phyloP scores from a whole-genome alignment of 2,113 vertebrate genomes.

The Mionectes macconnelli region DNA sequence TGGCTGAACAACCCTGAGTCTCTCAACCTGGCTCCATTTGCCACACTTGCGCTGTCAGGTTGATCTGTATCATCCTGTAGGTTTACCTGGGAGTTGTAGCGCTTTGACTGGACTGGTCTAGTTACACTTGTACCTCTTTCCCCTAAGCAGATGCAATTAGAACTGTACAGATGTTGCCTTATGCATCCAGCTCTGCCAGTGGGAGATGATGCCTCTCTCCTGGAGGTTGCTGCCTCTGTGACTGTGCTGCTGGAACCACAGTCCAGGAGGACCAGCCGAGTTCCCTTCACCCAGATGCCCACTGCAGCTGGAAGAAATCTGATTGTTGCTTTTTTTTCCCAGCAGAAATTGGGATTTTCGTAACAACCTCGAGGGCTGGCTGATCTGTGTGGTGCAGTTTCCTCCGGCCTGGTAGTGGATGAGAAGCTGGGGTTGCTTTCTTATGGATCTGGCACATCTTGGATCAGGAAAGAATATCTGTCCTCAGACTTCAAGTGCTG shows the following conservation, averaged over 20 bases:
- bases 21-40: fast-evolving
- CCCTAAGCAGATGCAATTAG: neutral
- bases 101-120: neutral
- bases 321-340: neutral
- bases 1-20: fast-evolving
- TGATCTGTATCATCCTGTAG: neutral
- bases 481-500: neutral
- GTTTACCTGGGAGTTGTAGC: neutral
- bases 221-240: neutral
- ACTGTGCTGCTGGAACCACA: neutral
- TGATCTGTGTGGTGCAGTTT: neutral
- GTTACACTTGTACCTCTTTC: neutral
- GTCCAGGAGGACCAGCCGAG: neutral
- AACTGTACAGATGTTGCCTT: neutral
- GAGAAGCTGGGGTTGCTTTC: neutral
- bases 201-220: neutral
- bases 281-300: neutral
- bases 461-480: neutral
- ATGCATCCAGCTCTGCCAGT: neutral
- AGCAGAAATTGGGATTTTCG: neutral
- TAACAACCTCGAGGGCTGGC: neutral
- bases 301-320: neutral
- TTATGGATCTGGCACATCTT: neutral
- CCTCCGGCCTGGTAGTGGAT: neutral
- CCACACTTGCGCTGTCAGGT: fast-evolving